Evolutionary conservation across 2,888 invertebrate genomes (phyloP), one percentile per base, ranked within the genome.

Genomic region (Herminia tarsipennalis): DNA sequence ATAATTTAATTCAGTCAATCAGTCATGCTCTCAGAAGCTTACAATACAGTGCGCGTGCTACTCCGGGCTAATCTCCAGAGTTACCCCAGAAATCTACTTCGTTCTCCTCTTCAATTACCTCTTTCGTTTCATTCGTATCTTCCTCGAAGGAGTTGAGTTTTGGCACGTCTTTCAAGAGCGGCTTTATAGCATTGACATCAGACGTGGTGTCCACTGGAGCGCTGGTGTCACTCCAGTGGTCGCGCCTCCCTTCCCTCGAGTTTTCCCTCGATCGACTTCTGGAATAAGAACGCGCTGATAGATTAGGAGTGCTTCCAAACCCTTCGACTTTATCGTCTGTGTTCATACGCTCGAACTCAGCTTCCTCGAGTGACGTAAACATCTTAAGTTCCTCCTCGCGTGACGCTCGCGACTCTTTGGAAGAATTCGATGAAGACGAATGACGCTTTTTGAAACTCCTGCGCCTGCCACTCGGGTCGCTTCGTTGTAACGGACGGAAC

Each of bases 331-430:
- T 73, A 25, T 73, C 73, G 33, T 70, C 73, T 61, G 63, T 77
- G 66, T 66, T 80, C 82, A 78, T 83, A 67, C 81, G 82, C 61
- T 87, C 83, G 56, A 92, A 86, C 73, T 94, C 94, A 54, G 93
- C 93, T 76, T 94, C 93, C 75, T 94, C 94, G 63, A 94, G 87
- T 39, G 94, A 93, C 55, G 94, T 94, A 66, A 94, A 93, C 86
- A 93, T 92, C 81, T 92, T 92, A 22, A 94, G 78, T 76, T 94
- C 94, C 72, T 94, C 94, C 63, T 94, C 94, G 43, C 93, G 93
- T 17, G 94, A 94, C 48, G 93, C 92, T 49, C 93, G 92, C 43
- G 94, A 94, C 9, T 93, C 93, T 66, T 81, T 89, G 41, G 93
- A 93, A 53, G 93, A 93, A 56, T 93, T 93, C 57, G 92, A 90